Percentiles rank a stretch among this genome's conserved stretches.
phyloP scores from a whole-genome alignment of 1,140 invertebrate species.

The Seison nebaliae region DNA sequence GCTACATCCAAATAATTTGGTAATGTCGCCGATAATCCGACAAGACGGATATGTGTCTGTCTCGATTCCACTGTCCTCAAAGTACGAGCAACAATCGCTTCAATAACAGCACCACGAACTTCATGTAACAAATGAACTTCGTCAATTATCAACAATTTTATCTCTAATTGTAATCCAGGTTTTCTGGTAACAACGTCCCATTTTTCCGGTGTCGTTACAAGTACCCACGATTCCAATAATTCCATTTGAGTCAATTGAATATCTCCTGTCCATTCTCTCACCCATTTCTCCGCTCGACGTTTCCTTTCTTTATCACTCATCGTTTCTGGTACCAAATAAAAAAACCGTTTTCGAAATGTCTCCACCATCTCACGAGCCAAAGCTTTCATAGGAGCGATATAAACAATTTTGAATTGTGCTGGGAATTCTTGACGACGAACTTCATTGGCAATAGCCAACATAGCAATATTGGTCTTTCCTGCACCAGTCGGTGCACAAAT shows the following conservation, averaged over 20 bases:
- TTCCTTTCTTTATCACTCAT: too few species aligned
- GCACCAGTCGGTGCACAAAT: conserved; percentile 29
- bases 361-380: conserved; percentile 86
- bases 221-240: conserved; percentile 79
- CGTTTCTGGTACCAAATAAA: conserved; percentile 45
- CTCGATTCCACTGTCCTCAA: conserved; percentile 63
- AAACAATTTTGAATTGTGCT: conserved; percentile 79
- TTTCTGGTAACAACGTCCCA: conserved; percentile 98
- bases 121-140: conserved; percentile 91
- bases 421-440: conserved; percentile 47
- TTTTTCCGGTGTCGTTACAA: conserved; percentile 94
- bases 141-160: conserved; percentile 82
- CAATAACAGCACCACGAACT: conserved; percentile 82
- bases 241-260: conserved; percentile 84
- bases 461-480: conserved; percentile 81
- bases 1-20: conserved; percentile 94
- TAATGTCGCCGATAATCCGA: conserved; percentile 84
- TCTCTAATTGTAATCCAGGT: conserved; percentile 62
- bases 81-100: conserved; percentile 78
- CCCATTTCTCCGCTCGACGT: too few species aligned
- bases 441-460: conserved; percentile 64
- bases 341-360: conserved; percentile 61
- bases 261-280: conserved; percentile 80
- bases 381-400: conserved; percentile 97
- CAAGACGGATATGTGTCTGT: conserved; percentile 82